A percentile compares a stretch with the other conserved stretches of the same genome.
Conservation (phyloP, 2,888 invertebrate species). For the Nomada flava region DNA sequence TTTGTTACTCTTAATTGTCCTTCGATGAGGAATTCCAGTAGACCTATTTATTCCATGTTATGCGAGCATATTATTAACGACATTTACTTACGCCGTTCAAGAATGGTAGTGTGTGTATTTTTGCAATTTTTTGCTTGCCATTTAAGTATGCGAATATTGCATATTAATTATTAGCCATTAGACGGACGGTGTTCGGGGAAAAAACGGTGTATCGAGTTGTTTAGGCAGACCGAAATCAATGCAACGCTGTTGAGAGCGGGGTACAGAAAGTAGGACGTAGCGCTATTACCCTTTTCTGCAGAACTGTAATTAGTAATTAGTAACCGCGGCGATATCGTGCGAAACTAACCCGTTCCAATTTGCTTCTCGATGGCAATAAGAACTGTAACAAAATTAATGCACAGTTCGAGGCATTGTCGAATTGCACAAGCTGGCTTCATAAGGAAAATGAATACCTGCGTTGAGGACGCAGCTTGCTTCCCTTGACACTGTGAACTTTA, state of each 20-base stretch:
- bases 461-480: constrained; percentile 49
- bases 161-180: constrained; percentile 1
- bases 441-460: constrained; percentile 28
- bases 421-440: neutral
- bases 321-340: constrained; percentile 24
- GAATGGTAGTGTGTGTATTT: neutral
- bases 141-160: constrained; percentile 3
- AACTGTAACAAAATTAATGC: neutral
- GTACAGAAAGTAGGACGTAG: constrained; percentile 20
- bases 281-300: constrained; percentile 17
- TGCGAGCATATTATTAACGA: constrained; percentile 6
- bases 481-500: constrained; percentile 71
- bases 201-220: neutral
- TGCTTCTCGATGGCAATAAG: neutral
- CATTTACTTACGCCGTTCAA: neutral
- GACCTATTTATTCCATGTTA: constrained; percentile 14
- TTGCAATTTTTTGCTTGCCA: constrained; percentile 8
- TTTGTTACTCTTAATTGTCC: constrained; percentile 20
- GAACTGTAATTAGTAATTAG: constrained; percentile 31
- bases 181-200: neutral
- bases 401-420: neutral
- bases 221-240: neutral
- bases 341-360: constrained; percentile 20
- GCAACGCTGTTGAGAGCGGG: constrained; percentile 14
- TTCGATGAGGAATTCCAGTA: neutral